phyloP scores from a whole-genome alignment of 2,113 vertebrate species.

The Pampusana beccarii region DNA sequence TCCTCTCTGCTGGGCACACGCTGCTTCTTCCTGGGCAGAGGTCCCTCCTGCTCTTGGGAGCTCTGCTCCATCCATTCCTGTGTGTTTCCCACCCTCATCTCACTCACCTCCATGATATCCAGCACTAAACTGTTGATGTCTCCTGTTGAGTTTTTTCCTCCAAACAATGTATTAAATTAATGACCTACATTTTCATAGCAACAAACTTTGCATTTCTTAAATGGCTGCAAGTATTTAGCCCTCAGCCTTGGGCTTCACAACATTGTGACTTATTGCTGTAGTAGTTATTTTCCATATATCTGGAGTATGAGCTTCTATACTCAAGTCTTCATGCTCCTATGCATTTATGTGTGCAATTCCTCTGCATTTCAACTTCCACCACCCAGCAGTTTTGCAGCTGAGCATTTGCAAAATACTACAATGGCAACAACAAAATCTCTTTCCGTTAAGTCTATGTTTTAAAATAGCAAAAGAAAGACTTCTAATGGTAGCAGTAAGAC shows the following conservation, averaged over 20 bases:
- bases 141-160: not conserved
- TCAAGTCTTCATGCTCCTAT: not conserved
- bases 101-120: not conserved
- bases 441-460: not conserved
- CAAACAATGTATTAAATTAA: not conserved
- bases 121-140: not conserved
- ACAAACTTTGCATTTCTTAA: not conserved
- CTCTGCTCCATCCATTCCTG: not conserved
- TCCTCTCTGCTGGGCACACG: not conserved
- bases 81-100: not conserved
- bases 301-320: not conserved
- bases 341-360: not conserved
- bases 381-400: not conserved
- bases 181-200: not conserved
- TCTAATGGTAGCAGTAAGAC: not conserved
- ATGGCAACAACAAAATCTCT: not conserved
- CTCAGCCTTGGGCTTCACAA: not conserved
- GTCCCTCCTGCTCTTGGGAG: not conserved
- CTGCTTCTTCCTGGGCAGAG: not conserved
- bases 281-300: not conserved
- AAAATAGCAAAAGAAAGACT: not conserved
- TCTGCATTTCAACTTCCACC: not conserved
- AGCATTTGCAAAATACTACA: not conserved
- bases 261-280: not conserved
- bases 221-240: not conserved